A percentile compares a stretch with the other conserved stretches of the same genome.
Evolutionary conservation across 2,797 vertebrate species (phyloP).

Genomic region (Cichlasoma orientale): DNA sequence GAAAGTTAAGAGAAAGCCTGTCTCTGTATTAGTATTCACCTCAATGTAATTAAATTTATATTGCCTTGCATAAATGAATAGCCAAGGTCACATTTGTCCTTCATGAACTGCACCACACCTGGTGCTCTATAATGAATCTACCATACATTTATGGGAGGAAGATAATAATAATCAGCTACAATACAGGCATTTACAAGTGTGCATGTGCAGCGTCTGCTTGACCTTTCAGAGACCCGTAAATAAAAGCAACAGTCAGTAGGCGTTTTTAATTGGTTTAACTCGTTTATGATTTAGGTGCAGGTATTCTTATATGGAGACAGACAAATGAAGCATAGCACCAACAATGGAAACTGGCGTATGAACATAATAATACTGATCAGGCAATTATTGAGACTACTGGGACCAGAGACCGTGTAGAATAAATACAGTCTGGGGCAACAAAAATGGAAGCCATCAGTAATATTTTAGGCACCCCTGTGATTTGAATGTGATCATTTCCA

Average conservation of each 20-base stretch:
- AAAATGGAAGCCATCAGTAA: not conserved
- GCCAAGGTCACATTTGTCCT: not conserved
- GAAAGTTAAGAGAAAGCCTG: not conserved
- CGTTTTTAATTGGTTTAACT: not conserved
- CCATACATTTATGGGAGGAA: not conserved
- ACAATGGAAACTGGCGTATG: not conserved
- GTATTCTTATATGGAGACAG: not conserved
- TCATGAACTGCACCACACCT: not conserved
- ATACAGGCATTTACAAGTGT: not conserved
- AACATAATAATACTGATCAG: not conserved
- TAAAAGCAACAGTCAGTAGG: not conserved
- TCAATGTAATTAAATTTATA: not conserved
- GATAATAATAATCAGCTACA: not conserved
- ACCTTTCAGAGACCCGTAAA: not conserved
- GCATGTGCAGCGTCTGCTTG: not conserved
- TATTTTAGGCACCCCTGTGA: not conserved
- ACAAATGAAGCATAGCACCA: not conserved
- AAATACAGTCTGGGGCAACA: not conserved
- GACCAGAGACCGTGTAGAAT: not conserved
- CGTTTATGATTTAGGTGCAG: not conserved
- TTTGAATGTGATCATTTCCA: not conserved
- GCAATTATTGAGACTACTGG: not conserved
- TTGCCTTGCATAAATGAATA: constrained; percentile 13
- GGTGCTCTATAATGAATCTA: not conserved
- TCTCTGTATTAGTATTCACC: not conserved